Conservation (phyloP, 2,113 vertebrate species). For the Apus apus region DNA sequence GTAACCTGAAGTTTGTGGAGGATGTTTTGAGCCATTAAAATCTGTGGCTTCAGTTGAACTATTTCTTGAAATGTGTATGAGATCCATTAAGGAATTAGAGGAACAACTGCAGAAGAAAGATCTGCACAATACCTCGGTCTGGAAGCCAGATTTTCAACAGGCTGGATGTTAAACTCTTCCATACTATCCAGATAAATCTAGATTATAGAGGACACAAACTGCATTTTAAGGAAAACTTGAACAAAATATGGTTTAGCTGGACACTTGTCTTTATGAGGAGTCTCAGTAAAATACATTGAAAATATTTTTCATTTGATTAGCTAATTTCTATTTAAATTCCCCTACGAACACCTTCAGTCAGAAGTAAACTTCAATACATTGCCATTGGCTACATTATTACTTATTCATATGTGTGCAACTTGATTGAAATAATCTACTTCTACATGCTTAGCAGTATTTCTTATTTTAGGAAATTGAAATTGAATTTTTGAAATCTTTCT, state of each 20-base stretch:
- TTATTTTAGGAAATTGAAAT: not conserved
- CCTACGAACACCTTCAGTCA: not conserved
- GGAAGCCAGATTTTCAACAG: not conserved
- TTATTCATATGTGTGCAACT: not conserved
- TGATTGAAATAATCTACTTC: not conserved
- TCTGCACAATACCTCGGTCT: not conserved
- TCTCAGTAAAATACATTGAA: not conserved
- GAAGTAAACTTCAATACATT: not conserved
- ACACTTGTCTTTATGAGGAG: not conserved
- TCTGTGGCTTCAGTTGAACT: not conserved
- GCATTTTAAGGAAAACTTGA: not conserved
- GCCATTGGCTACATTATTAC: fast-evolving
- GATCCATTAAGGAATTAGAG: not conserved
- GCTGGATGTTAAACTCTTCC: not conserved
- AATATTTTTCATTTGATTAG: not conserved
- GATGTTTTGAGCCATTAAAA: not conserved
- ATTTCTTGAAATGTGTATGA: not conserved
- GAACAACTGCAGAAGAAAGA: not conserved
- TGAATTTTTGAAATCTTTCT: not conserved
- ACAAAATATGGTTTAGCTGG: not conserved
- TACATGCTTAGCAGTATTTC: not conserved
- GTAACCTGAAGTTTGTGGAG: not conserved
- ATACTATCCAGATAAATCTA: not conserved
- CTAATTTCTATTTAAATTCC: not conserved
- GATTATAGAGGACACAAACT: not conserved